A percentile compares a stretch with the other conserved stretches of the same genome.
Evolutionary conservation across 2,888 invertebrate species (phyloP).

Genomic region (Frankliniella intonsa): DNA sequence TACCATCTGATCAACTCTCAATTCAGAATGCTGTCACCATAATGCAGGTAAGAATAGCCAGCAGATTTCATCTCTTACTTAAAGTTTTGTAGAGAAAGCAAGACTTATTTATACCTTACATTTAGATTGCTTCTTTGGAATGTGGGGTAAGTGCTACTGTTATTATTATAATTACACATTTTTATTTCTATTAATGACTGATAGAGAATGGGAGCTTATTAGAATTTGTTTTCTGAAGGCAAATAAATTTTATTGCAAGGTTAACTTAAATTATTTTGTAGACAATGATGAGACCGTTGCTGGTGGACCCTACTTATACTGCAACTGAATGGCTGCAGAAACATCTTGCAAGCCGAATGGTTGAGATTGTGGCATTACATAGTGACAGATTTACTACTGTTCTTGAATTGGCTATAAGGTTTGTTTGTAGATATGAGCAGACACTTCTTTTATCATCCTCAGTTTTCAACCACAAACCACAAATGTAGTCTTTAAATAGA

Average conservation of each 20-base stretch:
- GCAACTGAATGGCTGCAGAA: constrained; percentile 76
- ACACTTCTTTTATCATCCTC: not conserved
- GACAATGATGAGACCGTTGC: constrained; percentile 54
- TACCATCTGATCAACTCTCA: constrained; percentile 72
- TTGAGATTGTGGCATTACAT: constrained; percentile 75
- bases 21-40: constrained; percentile 78
- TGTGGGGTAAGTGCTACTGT: constrained; percentile 29
- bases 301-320: constrained; percentile 85
- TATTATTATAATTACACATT: not conserved
- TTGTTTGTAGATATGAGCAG: constrained; percentile 34
- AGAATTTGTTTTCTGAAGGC: too few relatives aligned
- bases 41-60: constrained; percentile 55
- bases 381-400: constrained; percentile 68
- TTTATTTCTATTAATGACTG: too few relatives aligned
- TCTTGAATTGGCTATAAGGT: constrained; percentile 69
- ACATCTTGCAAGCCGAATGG: constrained; percentile 59
- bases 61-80: constrained; percentile 28
- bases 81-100: constrained; percentile 30
- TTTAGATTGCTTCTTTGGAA: constrained; percentile 28
- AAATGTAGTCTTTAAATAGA: constrained; percentile 34
- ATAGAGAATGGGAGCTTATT: too few relatives aligned
- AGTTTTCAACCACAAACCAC: constrained; percentile 42
- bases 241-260: not conserved
- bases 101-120: constrained; percentile 31
- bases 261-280: not conserved